A percentile compares a stretch with the other conserved stretches of the same genome.
These are phyloP conservation scores for Stenodema calcarata DNA, from an alignment of 2,888 invertebrate genomes.

Conservation along the genomic window DNA sequence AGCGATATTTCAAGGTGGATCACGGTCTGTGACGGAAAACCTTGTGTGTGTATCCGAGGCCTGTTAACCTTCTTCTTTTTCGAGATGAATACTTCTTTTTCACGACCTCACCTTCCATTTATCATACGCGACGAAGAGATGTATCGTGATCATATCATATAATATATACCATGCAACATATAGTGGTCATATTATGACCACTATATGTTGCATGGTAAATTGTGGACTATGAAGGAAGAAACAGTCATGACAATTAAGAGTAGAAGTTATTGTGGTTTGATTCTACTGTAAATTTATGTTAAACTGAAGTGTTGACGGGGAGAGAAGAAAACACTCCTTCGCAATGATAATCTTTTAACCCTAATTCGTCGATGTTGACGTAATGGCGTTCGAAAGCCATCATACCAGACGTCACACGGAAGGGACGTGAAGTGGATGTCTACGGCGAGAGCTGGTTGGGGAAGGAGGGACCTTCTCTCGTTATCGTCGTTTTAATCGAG, in stretches of 20 bases:
- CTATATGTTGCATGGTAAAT: background rate
- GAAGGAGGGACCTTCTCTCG: background rate
- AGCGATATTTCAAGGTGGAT: constrained; percentile 23
- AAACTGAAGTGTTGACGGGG: background rate
- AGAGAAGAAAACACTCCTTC: background rate
- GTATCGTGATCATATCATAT: too few relatives aligned
- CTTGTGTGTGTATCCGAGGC: background rate
- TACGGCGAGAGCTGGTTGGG: background rate
- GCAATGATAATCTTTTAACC: background rate
- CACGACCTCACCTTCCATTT: background rate
- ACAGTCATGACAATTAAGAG: background rate
- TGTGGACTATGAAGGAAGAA: too few relatives aligned
- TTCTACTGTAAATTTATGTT: too few relatives aligned
- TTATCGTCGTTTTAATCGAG: constrained; percentile 27
- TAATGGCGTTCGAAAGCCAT: background rate
- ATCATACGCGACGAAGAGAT: background rate
- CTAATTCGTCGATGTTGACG: background rate
- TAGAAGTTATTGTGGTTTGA: background rate
- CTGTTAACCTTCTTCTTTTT: background rate
- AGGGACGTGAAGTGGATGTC: background rate
- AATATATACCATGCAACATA: background rate
- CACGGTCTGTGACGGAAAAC: constrained; percentile 11
- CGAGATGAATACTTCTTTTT: background rate
- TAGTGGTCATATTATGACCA: background rate
- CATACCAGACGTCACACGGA: background rate